Evolutionary conservation across 2,888 invertebrate species (phyloP), one percentile per base, ranked within the genome.

Genomic region (Melolontha melolontha): DNA sequence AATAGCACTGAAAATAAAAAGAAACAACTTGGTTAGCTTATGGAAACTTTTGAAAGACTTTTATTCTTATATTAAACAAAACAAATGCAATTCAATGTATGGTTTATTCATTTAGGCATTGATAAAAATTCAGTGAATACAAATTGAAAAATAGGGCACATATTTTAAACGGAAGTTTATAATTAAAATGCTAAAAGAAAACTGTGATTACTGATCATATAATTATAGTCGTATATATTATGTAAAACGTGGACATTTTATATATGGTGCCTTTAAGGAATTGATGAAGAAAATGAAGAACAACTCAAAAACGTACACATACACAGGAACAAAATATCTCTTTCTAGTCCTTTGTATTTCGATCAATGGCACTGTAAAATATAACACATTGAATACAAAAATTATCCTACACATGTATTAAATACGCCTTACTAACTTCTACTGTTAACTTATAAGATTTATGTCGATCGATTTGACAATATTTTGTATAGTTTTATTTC

Each of bases 261-360:
- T 66, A 66, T 62, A 66, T 69, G 69, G 69, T 69, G 69, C 69
- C 69, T 69, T 69, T 62, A 66, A 66, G 69, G 69, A 69, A 66
- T 69, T 69, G 63, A 66, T 44, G 39, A 66, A 27, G 59, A 55
- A 68, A 57, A 57, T 49, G 41, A 34, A 39, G 17, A 41, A 47
- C 47, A 39, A 34, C 49, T 40, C 34, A 50, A 50, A 63, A 51
- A 22, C 17, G 47, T 17, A 57, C 22, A 17, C 22, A 63, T 17
- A 51, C 11, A 29, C 47, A 40, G 14, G 16, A 42, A 51, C 34
- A 41, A 39, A 64, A 39, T 5, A 66, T 34, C 65, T 59, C 47
- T 69, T 66, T 69, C 69, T 69, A 69, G 66, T 69, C 67, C 44
- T 63, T 42, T 52, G 50, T 54, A 63, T 55, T 64, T 66, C n/a